These are phyloP conservation scores for Trematomus loennbergii DNA, from an alignment of 2,113 vertebrate species.

Conservation along the genomic window DNA sequence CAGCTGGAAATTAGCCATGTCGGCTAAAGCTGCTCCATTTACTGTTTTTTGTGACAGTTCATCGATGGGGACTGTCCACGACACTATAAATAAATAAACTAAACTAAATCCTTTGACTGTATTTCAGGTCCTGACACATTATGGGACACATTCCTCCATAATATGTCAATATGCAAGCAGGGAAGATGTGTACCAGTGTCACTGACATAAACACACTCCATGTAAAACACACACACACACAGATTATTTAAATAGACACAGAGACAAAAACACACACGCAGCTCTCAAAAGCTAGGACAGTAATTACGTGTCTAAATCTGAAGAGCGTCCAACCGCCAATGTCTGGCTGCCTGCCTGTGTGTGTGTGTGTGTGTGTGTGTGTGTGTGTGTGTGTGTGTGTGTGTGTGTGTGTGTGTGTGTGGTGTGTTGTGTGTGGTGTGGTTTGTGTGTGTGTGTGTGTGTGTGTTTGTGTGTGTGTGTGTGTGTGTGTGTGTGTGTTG, in stretches of 20 bases:
- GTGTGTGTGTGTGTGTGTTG: constrained; percentile 1
- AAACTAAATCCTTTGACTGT: too few species aligned
- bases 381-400: constrained; percentile 28
- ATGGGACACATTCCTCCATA: neutral
- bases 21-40: too few species aligned
- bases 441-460: constrained; percentile 47
- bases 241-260: constrained; percentile 28
- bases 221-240: constrained; percentile 15
- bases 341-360: constrained; percentile 50
- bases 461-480: constrained; percentile 28
- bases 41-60: too few species aligned
- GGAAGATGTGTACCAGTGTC: neutral
- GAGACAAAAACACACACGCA: constrained; percentile 36
- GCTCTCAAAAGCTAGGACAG: constrained; percentile 46
- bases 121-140: neutral
- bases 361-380: constrained; percentile 47
- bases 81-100: too few species aligned
- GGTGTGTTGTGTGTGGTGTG: constrained; percentile 30
- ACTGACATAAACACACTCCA: constrained; percentile 6
- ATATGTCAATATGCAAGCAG: neutral
- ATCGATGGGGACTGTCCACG: too few species aligned
- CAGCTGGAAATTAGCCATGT: too few species aligned
- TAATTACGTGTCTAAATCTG: constrained; percentile 74
- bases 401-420: neutral
- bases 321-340: constrained; percentile 58